Evolutionary conservation across 2,797 vertebrate species (phyloP).

Genomic region (Takifugu ocellatus): DNA sequence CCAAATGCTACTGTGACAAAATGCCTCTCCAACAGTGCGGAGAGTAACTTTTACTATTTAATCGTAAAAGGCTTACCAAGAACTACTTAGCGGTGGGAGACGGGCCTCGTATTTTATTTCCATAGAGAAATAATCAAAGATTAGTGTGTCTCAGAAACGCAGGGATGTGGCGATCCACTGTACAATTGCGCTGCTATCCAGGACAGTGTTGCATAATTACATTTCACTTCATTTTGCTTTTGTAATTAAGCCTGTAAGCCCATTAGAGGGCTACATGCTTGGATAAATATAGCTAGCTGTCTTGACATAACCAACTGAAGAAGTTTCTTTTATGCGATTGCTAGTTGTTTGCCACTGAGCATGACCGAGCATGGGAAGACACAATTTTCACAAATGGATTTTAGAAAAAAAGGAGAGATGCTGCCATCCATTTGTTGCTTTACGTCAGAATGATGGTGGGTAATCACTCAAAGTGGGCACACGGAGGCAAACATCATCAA

Average conservation of each 20-base stretch:
- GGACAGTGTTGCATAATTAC: constrained; percentile 46
- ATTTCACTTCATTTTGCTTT: constrained; percentile 48
- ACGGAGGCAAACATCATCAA: constrained; percentile 40
- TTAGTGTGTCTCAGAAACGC: constrained; percentile 20
- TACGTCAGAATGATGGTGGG: constrained; percentile 32
- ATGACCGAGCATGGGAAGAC: constrained; percentile 53
- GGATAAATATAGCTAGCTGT: constrained; percentile 65
- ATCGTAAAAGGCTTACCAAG: constrained; percentile 13
- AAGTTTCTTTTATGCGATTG: constrained; percentile 50
- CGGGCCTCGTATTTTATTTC: constrained; percentile 13
- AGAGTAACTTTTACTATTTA: no score
- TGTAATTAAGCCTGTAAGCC: constrained; percentile 63
- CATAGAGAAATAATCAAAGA: constrained; percentile 21
- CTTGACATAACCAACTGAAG: constrained; percentile 32
- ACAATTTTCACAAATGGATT: constrained; percentile 57
- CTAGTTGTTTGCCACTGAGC: constrained; percentile 47
- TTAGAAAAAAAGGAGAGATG: constrained; percentile 13
- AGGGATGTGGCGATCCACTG: constrained; percentile 12
- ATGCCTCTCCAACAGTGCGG: no score
- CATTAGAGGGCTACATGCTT: constrained; percentile 44
- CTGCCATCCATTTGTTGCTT: constrained; percentile 47
- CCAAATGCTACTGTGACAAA: no score
- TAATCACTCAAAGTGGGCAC: constrained; percentile 54
- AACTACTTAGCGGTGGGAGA: constrained; percentile 22
- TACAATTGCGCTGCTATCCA: constrained; percentile 26